A percentile compares a stretch with the other conserved stretches of the same genome.
phyloP scores from a whole-genome alignment of 1,140 invertebrate species.

The Drosophila baimaii region DNA sequence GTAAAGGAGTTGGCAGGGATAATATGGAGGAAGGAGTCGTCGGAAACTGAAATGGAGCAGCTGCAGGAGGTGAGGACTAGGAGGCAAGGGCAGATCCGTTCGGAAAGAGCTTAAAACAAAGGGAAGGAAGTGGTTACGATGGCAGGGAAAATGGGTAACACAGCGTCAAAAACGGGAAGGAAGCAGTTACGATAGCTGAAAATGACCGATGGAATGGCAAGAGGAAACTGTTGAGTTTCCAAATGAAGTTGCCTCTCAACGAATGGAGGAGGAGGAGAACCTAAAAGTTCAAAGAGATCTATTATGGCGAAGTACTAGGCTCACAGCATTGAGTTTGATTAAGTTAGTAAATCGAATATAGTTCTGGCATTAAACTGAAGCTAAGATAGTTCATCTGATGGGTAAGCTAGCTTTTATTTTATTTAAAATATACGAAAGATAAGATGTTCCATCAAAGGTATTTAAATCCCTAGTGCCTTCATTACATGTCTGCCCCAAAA shows the following conservation, averaged over 20 bases:
- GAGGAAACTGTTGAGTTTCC: conserved; percentile 9
- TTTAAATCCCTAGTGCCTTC: background rate
- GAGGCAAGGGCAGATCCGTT: conserved; percentile 23
- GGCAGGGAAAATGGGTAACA: conserved; percentile 24
- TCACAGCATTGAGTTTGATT: background rate
- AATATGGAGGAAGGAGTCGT: background rate
- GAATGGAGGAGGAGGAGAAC: too few species aligned
- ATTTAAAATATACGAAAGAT: background rate
- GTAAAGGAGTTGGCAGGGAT: background rate
- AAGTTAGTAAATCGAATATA: background rate
- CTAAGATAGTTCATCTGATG: background rate
- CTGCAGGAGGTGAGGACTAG: background rate
- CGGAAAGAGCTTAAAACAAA: conserved; percentile 33
- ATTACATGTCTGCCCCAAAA: background rate
- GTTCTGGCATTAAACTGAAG: too few species aligned
- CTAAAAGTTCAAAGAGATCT: conserved; percentile 3
- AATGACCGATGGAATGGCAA: conserved; percentile 23
- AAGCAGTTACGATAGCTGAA: conserved; percentile 21
- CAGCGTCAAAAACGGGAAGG: conserved; percentile 21
- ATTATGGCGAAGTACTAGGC: background rate
- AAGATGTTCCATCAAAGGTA: background rate
- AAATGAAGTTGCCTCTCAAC: background rate
- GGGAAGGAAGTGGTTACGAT: conserved; percentile 23
- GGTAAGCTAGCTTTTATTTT: too few species aligned
- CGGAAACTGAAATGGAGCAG: conserved; percentile 9